Percentiles rank a stretch among this genome's conserved stretches.
Evolutionary conservation across 2,888 invertebrate genomes (phyloP).

Genomic region (Cerastoderma edule): DNA sequence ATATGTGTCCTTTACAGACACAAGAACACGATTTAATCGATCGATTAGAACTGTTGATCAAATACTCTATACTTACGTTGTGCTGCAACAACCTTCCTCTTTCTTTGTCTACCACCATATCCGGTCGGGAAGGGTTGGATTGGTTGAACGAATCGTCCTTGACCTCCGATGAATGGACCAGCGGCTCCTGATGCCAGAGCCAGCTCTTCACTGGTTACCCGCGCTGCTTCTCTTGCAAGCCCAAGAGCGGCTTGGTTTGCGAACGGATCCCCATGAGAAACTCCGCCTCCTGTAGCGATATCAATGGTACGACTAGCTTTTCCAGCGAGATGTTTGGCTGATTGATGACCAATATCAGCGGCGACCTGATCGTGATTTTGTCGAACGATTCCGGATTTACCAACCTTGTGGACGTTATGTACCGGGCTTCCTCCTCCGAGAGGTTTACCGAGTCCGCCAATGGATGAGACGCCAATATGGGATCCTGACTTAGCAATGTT

Average conservation of each 20-base stretch:
- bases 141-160: too few species aligned
- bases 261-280: conserved; percentile 31
- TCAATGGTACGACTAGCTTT: conserved; percentile 30
- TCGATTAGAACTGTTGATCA: too few species aligned
- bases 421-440: conserved; percentile 19
- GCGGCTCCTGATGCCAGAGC: conserved; percentile 27
- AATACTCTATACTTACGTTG: not conserved
- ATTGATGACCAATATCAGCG: conserved; percentile 30
- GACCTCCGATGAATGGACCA: not conserved
- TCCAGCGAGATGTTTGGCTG: conserved; percentile 32
- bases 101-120: conserved; percentile 9
- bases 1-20: too few species aligned
- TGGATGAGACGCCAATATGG: not conserved
- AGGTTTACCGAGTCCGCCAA: not conserved
- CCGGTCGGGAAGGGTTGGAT: conserved; percentile 14
- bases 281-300: conserved; percentile 39
- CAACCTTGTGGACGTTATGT: conserved; percentile 41
- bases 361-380: conserved; percentile 40
- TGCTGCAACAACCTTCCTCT: not conserved
- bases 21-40: too few species aligned
- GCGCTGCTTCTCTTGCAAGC: conserved; percentile 39
- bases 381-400: conserved; percentile 28
- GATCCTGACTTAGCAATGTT: not conserved
- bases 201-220: conserved; percentile 40
- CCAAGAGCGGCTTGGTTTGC: conserved; percentile 38